Conservation (phyloP, 2,888 invertebrate genomes). For the Yponomeuta sedellus region DNA sequence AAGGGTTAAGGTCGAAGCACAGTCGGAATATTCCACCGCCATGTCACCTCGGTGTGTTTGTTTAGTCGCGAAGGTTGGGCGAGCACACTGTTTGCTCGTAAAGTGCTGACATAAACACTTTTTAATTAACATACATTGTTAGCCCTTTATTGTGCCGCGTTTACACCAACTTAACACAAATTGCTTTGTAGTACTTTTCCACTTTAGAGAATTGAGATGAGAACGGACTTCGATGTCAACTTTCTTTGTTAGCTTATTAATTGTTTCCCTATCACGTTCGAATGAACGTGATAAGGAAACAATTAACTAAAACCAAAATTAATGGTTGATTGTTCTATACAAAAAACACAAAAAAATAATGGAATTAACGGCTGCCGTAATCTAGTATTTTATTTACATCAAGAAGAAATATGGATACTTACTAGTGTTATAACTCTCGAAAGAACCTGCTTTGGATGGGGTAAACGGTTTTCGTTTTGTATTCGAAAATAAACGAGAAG, state of each 20-base stretch:
- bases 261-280: no score
- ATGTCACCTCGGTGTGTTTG: conserved; percentile 4
- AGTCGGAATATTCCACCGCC: background rate
- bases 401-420: no score
- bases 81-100: background rate
- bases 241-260: no score
- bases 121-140: conserved; percentile 6
- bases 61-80: conserved; percentile 3
- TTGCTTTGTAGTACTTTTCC: background rate
- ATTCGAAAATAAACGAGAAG: background rate
- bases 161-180: background rate
- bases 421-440: no score
- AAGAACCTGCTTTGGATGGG: no score
- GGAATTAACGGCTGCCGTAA: no score
- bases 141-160: background rate
- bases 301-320: no score
- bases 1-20: background rate
- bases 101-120: conserved; percentile 6
- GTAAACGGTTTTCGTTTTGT: background rate
- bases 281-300: no score
- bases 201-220: background rate
- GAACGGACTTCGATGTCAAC: no score
- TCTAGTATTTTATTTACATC: no score
- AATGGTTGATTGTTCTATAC: no score
- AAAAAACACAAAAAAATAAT: no score